Base-by-base conservation (phyloP, 2,113 vertebrate species). In the Neogobius melanostomus region DNA sequence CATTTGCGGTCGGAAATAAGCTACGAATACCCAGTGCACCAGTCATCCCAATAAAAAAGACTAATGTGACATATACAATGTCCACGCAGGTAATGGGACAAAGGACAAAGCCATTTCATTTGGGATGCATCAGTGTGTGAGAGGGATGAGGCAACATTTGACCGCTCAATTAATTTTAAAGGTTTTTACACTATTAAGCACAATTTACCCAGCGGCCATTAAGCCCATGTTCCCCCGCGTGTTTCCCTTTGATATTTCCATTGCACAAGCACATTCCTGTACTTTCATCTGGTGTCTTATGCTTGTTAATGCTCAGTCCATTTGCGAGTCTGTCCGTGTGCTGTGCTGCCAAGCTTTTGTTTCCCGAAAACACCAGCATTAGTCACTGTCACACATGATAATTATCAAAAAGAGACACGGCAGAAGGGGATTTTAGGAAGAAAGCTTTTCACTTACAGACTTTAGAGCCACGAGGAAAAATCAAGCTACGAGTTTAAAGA, bases 141-240 rank as follows among this genome's bases (percentile, higher is more conserved):
- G 78, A 75, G 44, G 66, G 80, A 75, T 70, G 71, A 76, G 75
- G 83, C 74, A 86, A 81, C 72, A 83, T 89, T 88, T 82, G 69
- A 62, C 81, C 81, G 79, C 84, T 84, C 82, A 83, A 85, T 90
- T 91, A 70, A 85, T 89, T 91, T 88, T 77, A 78, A 82, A 82
- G 78, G 84, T 85, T 87, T 88, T 89, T 87, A 84, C 80, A 83
- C 80, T 80, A 72, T 88, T 88, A 81, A 87, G 66, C 77, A 85
- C 75, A 84, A 80, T 85, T 78, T 90, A 82, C 83, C 86, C 76
- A 74, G 69, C 54, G 36, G 86, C 72, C 77, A 81, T 82, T 80
- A 76, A 80, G 68, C 57, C 54, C 62, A 11, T 11, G 51, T 47
- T 60, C 54, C 52, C 66, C 66, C 68, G 69, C 60, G 73, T 67